Base-by-base conservation (phyloP, 2,113 vertebrate genomes). In the Antennarius striatus region DNA sequence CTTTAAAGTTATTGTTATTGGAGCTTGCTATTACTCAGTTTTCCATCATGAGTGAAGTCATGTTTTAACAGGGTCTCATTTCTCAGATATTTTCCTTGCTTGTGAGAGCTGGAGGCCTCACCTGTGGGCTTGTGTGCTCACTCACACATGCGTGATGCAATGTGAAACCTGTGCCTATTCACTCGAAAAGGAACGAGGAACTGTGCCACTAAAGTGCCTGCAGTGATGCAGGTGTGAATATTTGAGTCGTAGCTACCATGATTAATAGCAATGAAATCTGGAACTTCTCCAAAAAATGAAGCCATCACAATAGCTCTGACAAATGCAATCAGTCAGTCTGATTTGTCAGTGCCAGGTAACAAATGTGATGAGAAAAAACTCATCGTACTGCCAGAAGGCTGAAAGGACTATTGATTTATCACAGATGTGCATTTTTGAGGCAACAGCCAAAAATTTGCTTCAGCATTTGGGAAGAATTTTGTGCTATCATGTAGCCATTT, bases 161-260 rank as follows among this genome's bases (percentile, higher is more conserved):
- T 73, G 88, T 91, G 91, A 93, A 90, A 92, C 90, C 91, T 72
- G 54, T 6, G 78, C 56, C 84, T 90, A 68, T 79, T 86, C 73
- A 86, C 77, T 84, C 85, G 79, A 85, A 86, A 84, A 79, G 69
- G 57, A 80, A 91, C 79, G 77, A 89, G 83, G 86, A 88, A 84
- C 36, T 51, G 75, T 71, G 46, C 88, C 86, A 87, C 85, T 86
- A 58, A 88, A 89, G 77, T 54, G 92, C 93, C 92, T 91, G 89
- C 81, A 90, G 92, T 85, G 73, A 2, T 91, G 68, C 94, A 94
- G 94, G 94, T 95, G 94, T n/a, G 51, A 89, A 73, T 89, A 88
- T 90, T 84, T 90, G 74, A 88, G 81, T 90, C 84, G 63, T 84
- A 51, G 45, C 65, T 78, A 71, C 61, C 12, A 17, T 93, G 93